A percentile compares a stretch with the other conserved stretches of the same genome.
These are phyloP conservation scores for Origma solitaria DNA, from an alignment of 2,113 vertebrate species.

Conservation along the genomic window DNA sequence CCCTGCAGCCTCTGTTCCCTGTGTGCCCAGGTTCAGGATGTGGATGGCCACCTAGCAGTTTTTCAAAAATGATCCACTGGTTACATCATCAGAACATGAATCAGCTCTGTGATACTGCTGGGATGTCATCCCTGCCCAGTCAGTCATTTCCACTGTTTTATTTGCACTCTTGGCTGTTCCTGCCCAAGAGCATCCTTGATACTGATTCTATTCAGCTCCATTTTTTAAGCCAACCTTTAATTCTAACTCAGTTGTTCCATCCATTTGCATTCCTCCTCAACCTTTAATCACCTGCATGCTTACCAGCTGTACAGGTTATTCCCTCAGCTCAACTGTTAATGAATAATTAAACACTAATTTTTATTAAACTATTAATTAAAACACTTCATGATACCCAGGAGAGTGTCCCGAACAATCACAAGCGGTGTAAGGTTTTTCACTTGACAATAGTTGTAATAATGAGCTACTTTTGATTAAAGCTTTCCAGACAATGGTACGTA, in stretches of 20 bases:
- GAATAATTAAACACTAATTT: neutral
- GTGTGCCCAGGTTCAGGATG: neutral
- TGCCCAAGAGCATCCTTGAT: neutral
- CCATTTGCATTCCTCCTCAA: neutral
- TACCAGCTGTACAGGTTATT: neutral
- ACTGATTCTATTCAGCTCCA: neutral
- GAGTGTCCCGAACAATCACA: neutral
- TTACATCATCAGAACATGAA: neutral
- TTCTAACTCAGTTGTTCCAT: neutral
- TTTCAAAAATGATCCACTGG: accelerated
- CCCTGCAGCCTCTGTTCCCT: neutral
- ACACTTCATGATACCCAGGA: neutral
- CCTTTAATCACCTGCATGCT: neutral
- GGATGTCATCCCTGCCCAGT: neutral
- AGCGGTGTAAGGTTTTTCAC: neutral
- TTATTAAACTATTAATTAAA: constrained; percentile 4
- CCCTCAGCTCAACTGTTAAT: neutral
- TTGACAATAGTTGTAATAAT: neutral
- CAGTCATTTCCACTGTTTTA: neutral
- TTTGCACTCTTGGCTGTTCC: neutral
- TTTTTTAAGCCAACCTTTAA: neutral
- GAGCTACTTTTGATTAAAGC: neutral
- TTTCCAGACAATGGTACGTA: neutral
- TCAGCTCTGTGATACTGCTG: neutral
- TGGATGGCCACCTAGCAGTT: neutral